These are phyloP conservation scores for Drosophila mojavensis DNA, from an alignment of 1,140 invertebrate species.

Conservation along the genomic window DNA sequence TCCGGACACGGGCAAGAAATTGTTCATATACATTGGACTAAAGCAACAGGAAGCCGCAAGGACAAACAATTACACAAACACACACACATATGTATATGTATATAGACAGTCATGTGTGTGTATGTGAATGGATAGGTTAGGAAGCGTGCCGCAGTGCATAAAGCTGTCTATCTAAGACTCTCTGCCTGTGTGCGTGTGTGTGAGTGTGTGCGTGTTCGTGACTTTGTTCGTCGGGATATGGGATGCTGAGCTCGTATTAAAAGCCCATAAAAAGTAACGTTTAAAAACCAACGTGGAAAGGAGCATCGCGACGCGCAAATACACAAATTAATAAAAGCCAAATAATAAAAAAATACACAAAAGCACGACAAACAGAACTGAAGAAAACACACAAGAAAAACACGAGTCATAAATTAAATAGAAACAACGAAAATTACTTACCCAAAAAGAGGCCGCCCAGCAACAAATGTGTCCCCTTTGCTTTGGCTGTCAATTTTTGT, in stretches of 20 bases:
- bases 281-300: constrained; percentile 46
- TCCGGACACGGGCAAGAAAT: constrained; percentile 35
- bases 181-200: constrained; percentile 22
- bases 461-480: constrained; percentile 69
- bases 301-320: constrained; percentile 62
- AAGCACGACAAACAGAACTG: constrained; percentile 25
- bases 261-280: constrained; percentile 63
- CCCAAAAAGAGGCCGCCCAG: constrained; percentile 49
- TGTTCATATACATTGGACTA: constrained; percentile 34
- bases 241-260: constrained; percentile 64
- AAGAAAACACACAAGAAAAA: constrained; percentile 60
- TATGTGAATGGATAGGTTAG: constrained; percentile 15
- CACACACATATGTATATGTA: neutral
- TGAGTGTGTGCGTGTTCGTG: constrained; percentile 24
- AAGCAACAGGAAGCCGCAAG: constrained; percentile 66
- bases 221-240: neutral
- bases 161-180: constrained; percentile 57
- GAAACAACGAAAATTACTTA: constrained; percentile 82
- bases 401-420: constrained; percentile 81
- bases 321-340: constrained; percentile 81
- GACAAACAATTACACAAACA: neutral
- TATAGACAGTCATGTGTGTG: neutral
- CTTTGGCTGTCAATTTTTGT: constrained; percentile 77
- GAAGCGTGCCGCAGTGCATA: constrained; percentile 34
- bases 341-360: constrained; percentile 63